Percentiles rank a stretch among this genome's conserved stretches.
Conservation (phyloP, 2,888 invertebrate species). For the Philhelius pedissequus region DNA sequence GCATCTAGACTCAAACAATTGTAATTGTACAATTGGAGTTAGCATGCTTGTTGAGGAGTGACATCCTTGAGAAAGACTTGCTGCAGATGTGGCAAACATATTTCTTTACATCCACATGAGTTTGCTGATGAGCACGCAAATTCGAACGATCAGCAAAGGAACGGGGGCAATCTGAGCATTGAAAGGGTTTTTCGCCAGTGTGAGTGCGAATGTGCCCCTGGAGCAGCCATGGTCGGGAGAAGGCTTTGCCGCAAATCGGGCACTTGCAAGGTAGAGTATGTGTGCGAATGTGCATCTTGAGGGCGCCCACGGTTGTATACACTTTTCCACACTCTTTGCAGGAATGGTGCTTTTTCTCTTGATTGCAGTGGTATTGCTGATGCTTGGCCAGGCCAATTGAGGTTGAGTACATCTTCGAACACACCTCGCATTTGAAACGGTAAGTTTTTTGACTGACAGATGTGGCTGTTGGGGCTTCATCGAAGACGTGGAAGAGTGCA, state of each 20-base stretch:
- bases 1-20: constrained; percentile 72
- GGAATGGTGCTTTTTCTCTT: constrained; percentile 87
- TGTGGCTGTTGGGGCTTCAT: constrained; percentile 70
- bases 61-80: constrained; percentile 78
- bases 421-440: constrained; percentile 94
- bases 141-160: constrained; percentile 79
- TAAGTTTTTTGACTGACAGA: constrained; percentile 71
- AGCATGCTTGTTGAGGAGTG: constrained; percentile 77
- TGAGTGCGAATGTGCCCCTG: constrained; percentile 78
- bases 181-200: constrained; percentile 78
- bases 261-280: constrained; percentile 78
- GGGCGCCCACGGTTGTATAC: constrained; percentile 77
- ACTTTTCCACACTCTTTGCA: constrained; percentile 77
- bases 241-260: constrained; percentile 78
- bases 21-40: constrained; percentile 76
- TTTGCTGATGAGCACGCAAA: constrained; percentile 77
- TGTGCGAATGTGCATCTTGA: constrained; percentile 78
- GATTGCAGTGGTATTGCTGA: constrained; percentile 94
- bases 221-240: constrained; percentile 77
- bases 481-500: constrained; percentile 74
- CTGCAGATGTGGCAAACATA: constrained; percentile 76
- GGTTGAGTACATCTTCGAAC: constrained; percentile 96
- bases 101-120: constrained; percentile 78
- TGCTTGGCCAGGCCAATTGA: constrained; percentile 97
- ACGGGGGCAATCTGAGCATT: constrained; percentile 76